Percentiles rank a stretch among this genome's conserved stretches.
These are phyloP conservation scores for Lasioglossum vierecki DNA, from an alignment of 2,888 invertebrate genomes.

Conservation along the genomic window DNA sequence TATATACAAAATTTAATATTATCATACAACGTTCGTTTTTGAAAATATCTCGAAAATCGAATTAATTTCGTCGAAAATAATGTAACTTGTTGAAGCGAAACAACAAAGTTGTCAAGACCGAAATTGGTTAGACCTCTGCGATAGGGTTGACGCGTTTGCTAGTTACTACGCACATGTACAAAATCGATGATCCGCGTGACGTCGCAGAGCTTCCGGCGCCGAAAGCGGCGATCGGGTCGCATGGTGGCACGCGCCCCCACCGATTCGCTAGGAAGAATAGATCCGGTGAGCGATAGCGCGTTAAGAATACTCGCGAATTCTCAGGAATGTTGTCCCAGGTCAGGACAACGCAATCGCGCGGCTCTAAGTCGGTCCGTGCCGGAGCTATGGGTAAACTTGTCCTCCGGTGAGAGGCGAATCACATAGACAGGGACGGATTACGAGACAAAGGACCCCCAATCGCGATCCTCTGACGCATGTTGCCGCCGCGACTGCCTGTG, in stretches of 20 bases:
- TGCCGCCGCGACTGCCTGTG: conserved; percentile 3
- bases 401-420: conserved; percentile 44
- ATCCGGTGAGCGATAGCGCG: conserved; percentile 23
- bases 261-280: conserved; percentile 1
- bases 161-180: background rate
- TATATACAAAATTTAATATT: too few relatives aligned
- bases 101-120: too few relatives aligned
- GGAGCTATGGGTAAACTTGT: conserved; percentile 50
- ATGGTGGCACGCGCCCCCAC: background rate
- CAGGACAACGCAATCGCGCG: conserved; percentile 42
- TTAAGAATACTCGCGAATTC: conserved; percentile 52
- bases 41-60: too few relatives aligned
- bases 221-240: background rate
- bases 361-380: background rate
- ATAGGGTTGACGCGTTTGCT: too few relatives aligned
- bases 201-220: background rate
- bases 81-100: too few relatives aligned
- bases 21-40: too few relatives aligned
- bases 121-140: too few relatives aligned
- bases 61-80: too few relatives aligned
- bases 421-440: conserved; percentile 46
- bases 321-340: conserved; percentile 67
- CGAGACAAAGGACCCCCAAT: conserved; percentile 22
- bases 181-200: background rate
- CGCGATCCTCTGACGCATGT: background rate